phyloP scores from a whole-genome alignment of 2,797 vertebrate species.

The Lepidocolaptes lacrymiger region DNA sequence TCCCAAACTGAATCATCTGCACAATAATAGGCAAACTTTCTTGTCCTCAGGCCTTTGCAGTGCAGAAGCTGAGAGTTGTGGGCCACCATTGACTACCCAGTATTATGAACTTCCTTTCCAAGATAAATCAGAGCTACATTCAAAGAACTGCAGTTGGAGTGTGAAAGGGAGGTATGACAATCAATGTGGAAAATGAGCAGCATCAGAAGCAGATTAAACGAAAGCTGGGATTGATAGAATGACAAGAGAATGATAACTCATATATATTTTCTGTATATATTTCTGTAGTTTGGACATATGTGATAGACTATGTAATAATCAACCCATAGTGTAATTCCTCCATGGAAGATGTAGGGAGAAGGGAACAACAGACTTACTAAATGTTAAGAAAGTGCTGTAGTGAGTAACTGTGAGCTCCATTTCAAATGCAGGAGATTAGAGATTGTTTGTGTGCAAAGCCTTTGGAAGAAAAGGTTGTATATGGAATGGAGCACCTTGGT shows the following conservation, averaged over 20 bases:
- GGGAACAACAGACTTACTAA: not conserved
- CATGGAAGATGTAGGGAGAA: not conserved
- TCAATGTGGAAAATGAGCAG: not conserved
- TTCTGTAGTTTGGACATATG: not conserved
- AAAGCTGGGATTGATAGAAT: not conserved
- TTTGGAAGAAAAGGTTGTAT: not conserved
- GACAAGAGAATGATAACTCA: not conserved
- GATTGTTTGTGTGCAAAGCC: not conserved
- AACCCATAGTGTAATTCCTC: not conserved
- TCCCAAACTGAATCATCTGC: not conserved
- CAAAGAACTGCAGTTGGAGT: not conserved
- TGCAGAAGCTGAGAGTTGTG: not conserved
- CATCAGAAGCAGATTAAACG: not conserved
- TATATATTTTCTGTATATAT: not conserved
- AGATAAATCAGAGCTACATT: not conserved
- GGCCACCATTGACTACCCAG: not conserved
- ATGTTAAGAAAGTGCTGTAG: not conserved
- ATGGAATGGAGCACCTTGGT: not conserved
- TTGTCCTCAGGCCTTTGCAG: not conserved
- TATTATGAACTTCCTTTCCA: not conserved
- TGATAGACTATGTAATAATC: not conserved
- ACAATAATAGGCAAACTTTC: not conserved
- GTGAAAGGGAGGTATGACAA: not conserved
- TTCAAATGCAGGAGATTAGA: not conserved
- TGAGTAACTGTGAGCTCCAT: not conserved